Conservation (phyloP, 2,797 vertebrate species). For the Rhabdomys pumilio region DNA sequence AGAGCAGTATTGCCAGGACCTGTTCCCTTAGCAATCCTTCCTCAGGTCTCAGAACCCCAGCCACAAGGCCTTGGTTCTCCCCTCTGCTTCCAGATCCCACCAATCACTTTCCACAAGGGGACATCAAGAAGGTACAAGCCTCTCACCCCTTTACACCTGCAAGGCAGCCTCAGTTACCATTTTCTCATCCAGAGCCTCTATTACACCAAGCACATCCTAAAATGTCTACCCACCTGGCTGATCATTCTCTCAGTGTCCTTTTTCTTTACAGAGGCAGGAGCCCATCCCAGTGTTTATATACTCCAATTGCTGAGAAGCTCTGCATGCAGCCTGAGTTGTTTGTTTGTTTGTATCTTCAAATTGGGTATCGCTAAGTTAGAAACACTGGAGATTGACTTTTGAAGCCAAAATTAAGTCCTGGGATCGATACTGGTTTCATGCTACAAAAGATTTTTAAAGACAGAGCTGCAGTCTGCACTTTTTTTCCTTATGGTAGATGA, state of each 20-base stretch:
- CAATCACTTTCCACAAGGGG: not conserved
- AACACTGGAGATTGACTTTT: conserved; percentile 53
- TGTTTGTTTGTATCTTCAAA: conserved; percentile 17
- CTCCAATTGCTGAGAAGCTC: conserved; percentile 21
- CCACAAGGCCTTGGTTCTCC: not conserved
- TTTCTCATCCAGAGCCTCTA: not conserved
- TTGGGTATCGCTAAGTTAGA: conserved; percentile 8
- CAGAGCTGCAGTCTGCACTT: not conserved
- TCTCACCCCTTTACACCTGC: not conserved
- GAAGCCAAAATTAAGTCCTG: conserved; percentile 48
- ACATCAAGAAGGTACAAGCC: not conserved
- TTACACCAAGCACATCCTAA: not conserved
- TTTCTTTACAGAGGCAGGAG: not conserved
- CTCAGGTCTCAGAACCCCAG: not conserved
- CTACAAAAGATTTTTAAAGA: conserved; percentile 37
- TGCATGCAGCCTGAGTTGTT: not conserved
- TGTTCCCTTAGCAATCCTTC: not conserved
- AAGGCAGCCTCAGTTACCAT: not conserved
- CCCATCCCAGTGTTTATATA: not conserved
- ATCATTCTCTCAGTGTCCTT: not conserved
- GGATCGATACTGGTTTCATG: conserved; percentile 20
- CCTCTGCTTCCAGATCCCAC: too few relatives aligned
- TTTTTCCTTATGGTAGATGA: conserved; percentile 21
- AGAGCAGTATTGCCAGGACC: not conserved
- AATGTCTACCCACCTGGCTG: not conserved